Percentiles rank a stretch among this genome's conserved stretches.
Evolutionary conservation across 2,113 vertebrate species (phyloP).

Genomic region (zebrafish (Danio rerio)): GRCz12tu NC_133195.1:49161501-49162000

Average conservation of each 20-base stretch:
- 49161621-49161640: conserved; percentile 74
- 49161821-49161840: conserved; percentile 54
- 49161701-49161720: conserved; percentile 81
- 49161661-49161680: conserved; percentile 74
- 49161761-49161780: conserved; percentile 74
- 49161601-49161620: conserved; percentile 74
- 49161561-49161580: conserved; percentile 68
- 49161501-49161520: conserved; percentile 68
- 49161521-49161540: conserved; percentile 76
- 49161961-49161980: not conserved
- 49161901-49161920: conserved; percentile 4
- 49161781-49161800: conserved; percentile 73
- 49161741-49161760: conserved; percentile 76
- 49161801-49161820: conserved; percentile 63
- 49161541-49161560: conserved; percentile 70
- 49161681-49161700: conserved; percentile 76
- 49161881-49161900: conserved; percentile 11
- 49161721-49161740: conserved; percentile 74
- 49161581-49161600: conserved; percentile 69
- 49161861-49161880: conserved; percentile 52
- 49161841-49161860: conserved; percentile 55
- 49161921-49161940: conserved; percentile 37
- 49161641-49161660: conserved; percentile 83
- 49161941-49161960: conserved; percentile 54
- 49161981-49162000: conserved; percentile 20